Base-by-base conservation (phyloP, 2,113 vertebrate species). In the Prochilodus magdalenae region DNA sequence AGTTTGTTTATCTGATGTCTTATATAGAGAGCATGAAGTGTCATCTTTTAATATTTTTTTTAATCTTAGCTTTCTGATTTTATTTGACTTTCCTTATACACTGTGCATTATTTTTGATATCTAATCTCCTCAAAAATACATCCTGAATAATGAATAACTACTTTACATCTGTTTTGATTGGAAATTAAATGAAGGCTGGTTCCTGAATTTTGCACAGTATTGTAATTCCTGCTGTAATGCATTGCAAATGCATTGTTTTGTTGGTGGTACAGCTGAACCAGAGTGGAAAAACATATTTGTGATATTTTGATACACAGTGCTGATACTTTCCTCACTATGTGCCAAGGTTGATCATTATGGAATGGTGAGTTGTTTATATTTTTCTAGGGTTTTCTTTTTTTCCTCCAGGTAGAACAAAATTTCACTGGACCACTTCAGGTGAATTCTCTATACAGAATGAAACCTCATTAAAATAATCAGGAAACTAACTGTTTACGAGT, bases 381-480 rank as follows among this genome's bases (percentile, higher is more conserved):
- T 65, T 20, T 29, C 63, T 66, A 16, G 5, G 22, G 62, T 16
- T 29, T 33, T 36, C 16, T 33, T 30, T 44, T 67, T 69, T 44
- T 70, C 14, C 20, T 44, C 22, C 36, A 24, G 24, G 57, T 70
- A 36, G 33, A 70, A 36, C 10, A 24, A 0, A 24, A 14, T 70
- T 20, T 70, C 55, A 60, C 53, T 3, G 18, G 53, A 29, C 60
- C 29, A 26, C 14, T 49, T 55, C 5, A 55, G 62, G 20, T 51
- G 55, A 62, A 13, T 20, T 72, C 15, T 70, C 27, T 55, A 2
- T 15, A 47, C 77, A 62, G 55, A 29, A 71, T 29, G 44, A 29
- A 49, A 18, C 72, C 57, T 80, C 36, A 62, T 72, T 44, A 8
- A 62, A 72, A 80, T 72, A 30, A 49, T 72, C 67, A 60, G 26